phyloP scores from a whole-genome alignment of 2,888 invertebrate genomes.

The Eupithecia dodoneata region DNA sequence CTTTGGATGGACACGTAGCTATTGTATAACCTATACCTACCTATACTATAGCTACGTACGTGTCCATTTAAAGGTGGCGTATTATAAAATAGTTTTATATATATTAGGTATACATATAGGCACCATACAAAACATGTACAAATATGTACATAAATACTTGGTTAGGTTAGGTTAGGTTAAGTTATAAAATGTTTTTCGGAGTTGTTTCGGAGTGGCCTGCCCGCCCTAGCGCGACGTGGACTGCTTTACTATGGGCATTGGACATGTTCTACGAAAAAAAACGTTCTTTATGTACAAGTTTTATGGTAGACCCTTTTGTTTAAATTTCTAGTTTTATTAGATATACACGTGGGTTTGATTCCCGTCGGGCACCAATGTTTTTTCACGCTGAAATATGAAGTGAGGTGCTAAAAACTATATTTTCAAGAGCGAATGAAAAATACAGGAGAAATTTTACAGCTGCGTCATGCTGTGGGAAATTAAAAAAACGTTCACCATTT shows the following conservation, averaged over 20 bases:
- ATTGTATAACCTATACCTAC: too few species aligned
- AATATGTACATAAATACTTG: too few species aligned
- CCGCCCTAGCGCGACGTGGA: conserved; percentile 20
- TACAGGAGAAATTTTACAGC: neutral
- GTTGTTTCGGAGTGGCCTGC: conserved; percentile 7
- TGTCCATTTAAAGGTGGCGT: too few species aligned
- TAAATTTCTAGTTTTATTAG: conserved; percentile 10
- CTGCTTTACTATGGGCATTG: conserved; percentile 26
- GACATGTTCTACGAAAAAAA: conserved; percentile 32
- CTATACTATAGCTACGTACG: too few species aligned
- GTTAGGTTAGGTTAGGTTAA: too few species aligned
- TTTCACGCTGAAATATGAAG: neutral
- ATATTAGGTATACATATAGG: too few species aligned
- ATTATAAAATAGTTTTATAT: too few species aligned
- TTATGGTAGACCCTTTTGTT: conserved; percentile 20
- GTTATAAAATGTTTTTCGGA: conserved; percentile 5
- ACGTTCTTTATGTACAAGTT: conserved; percentile 28
- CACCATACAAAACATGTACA: too few species aligned
- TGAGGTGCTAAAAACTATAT: neutral
- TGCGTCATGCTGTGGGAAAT: neutral
- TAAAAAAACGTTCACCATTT: too few species aligned
- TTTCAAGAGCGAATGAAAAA: neutral
- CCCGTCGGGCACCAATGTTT: neutral
- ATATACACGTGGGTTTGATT: neutral
- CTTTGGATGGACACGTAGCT: too few species aligned